A percentile compares a stretch with the other conserved stretches of the same genome.
These are phyloP conservation scores for Acanthisitta chloris DNA, from an alignment of 2,113 vertebrate species.

Conservation along the genomic window DNA sequence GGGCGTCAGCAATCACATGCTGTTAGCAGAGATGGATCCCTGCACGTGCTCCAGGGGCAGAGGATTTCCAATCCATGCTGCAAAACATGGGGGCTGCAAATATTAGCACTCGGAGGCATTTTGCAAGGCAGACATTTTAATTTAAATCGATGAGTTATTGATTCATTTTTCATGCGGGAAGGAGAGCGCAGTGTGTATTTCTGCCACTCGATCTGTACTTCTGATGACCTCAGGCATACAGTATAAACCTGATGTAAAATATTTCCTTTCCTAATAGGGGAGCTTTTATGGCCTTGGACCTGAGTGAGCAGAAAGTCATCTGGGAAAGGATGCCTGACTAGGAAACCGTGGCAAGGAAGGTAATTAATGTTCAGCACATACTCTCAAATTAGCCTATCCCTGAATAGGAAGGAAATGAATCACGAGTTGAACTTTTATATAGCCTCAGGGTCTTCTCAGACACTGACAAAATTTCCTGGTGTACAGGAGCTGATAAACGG, in stretches of 20 bases:
- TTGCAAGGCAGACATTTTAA: conserved; percentile 48
- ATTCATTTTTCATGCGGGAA: conserved; percentile 39
- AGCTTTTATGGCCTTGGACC: conserved; percentile 28
- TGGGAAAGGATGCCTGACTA: background rate
- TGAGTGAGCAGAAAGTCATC: background rate
- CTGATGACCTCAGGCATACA: conserved; percentile 57
- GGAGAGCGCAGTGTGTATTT: conserved; percentile 47
- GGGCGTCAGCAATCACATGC: background rate
- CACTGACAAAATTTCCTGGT: conserved; percentile 17
- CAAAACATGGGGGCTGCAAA: background rate
- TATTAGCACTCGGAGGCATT: background rate
- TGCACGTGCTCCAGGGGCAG: background rate
- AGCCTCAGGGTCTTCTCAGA: conserved; percentile 27
- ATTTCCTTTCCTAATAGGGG: conserved; percentile 48
- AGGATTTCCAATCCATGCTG: background rate
- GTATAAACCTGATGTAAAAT: conserved; percentile 44
- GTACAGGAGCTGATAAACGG: background rate
- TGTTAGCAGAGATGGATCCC: conserved; percentile 17
- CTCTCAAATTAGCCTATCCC: conserved; percentile 44
- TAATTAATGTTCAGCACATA: conserved; percentile 1
- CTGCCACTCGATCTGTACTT: conserved; percentile 51
- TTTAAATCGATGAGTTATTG: conserved; percentile 63
- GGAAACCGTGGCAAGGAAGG: background rate
- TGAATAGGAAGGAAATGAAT: conserved; percentile 47
- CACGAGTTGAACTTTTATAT: background rate